A percentile compares a stretch with the other conserved stretches of the same genome.
These are phyloP conservation scores for Orycteropus afer DNA, from an alignment of 2,113 vertebrate genomes.

Conservation along the genomic window DNA sequence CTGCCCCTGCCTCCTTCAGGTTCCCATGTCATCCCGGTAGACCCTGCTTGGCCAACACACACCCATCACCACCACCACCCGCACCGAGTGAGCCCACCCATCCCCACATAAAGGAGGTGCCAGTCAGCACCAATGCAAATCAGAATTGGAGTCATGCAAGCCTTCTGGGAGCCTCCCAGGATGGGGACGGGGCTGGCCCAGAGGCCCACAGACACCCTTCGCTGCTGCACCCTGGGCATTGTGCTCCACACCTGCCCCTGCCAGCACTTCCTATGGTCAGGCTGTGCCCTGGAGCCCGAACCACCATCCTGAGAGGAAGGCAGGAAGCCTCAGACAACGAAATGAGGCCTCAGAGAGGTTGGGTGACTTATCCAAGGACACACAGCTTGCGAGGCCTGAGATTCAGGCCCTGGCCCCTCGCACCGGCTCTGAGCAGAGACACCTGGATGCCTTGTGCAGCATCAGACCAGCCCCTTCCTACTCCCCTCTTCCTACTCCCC, in stretches of 20 bases:
- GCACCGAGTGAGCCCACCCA: not conserved
- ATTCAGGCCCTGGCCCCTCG: rapidly evolving
- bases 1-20: not conserved
- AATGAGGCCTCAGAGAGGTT: not conserved
- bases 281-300: not conserved
- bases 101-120: not conserved
- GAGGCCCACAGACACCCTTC: not conserved
- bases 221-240: not conserved
- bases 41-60: not conserved
- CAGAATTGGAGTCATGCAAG: not conserved
- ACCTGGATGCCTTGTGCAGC: rapidly evolving
- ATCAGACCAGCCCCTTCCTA: not conserved
- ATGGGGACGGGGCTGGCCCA: not conserved
- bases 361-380: not conserved
- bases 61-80: not conserved
- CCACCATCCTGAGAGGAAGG: no score
- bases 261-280: not conserved
- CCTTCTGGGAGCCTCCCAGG: not conserved
- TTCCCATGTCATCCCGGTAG: not conserved
- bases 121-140: not conserved
- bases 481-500: no score
- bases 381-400: not conserved
- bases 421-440: rapidly evolving
- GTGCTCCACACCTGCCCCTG: not conserved
- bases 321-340: not conserved